Conservation (phyloP, 2,113 vertebrate genomes). For the Conger conger region DNA sequence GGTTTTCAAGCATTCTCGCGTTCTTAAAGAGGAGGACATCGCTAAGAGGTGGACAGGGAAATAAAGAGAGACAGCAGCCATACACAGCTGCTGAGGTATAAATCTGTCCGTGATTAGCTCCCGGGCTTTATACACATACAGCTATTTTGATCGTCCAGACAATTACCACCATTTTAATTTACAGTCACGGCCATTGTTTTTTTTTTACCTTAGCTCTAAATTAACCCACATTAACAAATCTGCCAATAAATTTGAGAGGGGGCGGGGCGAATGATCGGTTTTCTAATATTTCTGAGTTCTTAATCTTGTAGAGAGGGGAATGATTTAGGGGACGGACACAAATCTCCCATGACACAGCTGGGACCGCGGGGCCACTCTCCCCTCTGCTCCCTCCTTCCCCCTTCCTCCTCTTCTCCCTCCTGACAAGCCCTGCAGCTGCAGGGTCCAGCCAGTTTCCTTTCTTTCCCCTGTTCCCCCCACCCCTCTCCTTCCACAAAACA, state of each 20-base stretch:
- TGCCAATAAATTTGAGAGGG: conserved; percentile 33
- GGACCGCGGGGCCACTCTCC: conserved; percentile 54
- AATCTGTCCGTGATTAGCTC: conserved; percentile 47
- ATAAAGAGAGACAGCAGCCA: neutral
- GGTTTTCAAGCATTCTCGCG: neutral
- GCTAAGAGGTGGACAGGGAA: neutral
- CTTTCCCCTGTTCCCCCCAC: conserved; percentile 30
- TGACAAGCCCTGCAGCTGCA: conserved; percentile 7
- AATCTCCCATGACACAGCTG: conserved; percentile 73
- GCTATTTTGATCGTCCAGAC: conserved; percentile 49
- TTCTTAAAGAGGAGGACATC: neutral
- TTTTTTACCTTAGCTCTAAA: neutral
- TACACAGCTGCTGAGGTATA: conserved; percentile 28
- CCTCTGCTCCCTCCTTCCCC: conserved; percentile 33
- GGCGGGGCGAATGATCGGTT: conserved; percentile 59
- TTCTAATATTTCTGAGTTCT: conserved; percentile 71
- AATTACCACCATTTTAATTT: conserved; percentile 66
- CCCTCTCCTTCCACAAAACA: conserved; percentile 61
- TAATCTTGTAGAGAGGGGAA: conserved; percentile 78
- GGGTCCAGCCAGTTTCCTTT: conserved; percentile 34
- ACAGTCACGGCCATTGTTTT: conserved; percentile 54
- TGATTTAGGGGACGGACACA: conserved; percentile 73
- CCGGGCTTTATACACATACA: conserved; percentile 38
- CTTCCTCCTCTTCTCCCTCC: conserved; percentile 44
- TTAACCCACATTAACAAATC: conserved; percentile 56